Evolutionary conservation across 2,797 vertebrate species (phyloP).

Genomic region (Siniperca undulata): DNA sequence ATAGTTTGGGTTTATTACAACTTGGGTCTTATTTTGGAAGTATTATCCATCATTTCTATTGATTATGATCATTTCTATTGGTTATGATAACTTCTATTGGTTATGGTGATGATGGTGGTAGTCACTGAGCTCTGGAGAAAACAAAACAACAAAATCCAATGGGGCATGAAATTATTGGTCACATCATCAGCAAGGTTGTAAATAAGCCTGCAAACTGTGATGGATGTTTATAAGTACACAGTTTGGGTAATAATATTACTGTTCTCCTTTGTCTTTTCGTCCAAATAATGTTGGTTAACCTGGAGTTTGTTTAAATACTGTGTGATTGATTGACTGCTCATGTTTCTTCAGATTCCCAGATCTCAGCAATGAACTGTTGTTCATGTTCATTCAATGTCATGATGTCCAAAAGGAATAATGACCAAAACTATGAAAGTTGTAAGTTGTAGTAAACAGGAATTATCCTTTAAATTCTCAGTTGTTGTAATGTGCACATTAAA

Average conservation of each 20-base stretch:
- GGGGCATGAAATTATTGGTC: neutral
- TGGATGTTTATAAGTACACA: neutral
- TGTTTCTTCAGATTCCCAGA: neutral
- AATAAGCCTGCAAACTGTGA: neutral
- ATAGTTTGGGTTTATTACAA: neutral
- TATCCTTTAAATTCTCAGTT: neutral
- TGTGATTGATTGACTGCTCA: neutral
- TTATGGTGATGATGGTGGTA: neutral
- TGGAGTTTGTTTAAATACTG: neutral
- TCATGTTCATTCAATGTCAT: neutral
- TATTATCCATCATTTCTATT: neutral
- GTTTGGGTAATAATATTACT: neutral
- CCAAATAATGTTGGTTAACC: neutral
- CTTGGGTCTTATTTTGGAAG: neutral
- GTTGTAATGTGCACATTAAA: neutral
- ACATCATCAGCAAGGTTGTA: neutral
- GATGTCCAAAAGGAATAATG: neutral
- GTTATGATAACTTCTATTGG: neutral
- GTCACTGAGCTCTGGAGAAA: neutral
- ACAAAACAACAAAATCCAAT: neutral
- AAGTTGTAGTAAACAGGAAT: neutral
- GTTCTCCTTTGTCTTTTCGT: neutral
- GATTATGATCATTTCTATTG: neutral
- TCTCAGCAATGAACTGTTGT: neutral
- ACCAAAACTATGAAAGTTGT: neutral